Base-by-base conservation (phyloP, 2,888 invertebrate genomes). In the Aphidius colemani region DNA sequence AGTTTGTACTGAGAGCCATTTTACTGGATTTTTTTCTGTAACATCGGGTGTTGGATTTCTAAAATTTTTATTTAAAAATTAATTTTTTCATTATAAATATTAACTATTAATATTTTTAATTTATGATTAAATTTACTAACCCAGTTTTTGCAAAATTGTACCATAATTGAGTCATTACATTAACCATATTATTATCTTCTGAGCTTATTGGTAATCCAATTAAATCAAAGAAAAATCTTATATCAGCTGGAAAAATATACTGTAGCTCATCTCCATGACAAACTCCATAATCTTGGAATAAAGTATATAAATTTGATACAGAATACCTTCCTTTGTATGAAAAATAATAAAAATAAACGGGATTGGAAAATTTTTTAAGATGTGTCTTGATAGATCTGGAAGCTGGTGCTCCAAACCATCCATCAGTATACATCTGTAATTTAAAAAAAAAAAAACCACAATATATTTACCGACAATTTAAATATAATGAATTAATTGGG, bases 201-300 rank as follows among this genome's bases (percentile, higher is more conserved):
- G 30, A 5, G 0, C 30, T 30, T 30, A 30, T 30, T 30, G 30
- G 30, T 30, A 30, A 30, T 30, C 30, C 30, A 30, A 30, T 2
- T 30, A 30, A 30, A 41, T 85, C 83, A 0, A 88, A 85, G 74
- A 91, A 91, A 6, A 88, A 74, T 48, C 78, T 78, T 64, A 86
- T 85, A 0, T 85, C 85, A 59, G 91, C 86, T 0, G 91, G 90
- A 76, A 94, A 94, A 7, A 94, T 78, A 77, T 94, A 90, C 78
- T 91, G 91, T 60, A 94, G 82, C 67, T 95, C 94, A 73, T 94
- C 94, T 0, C 92, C 93, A 77, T 94, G 94, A 59, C 90, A 90
- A 1, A 92, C 90, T 61, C 93, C 92, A 72, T 90, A 90, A 78
- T 89, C 86, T 62, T 84, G 80, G 2, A 84, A 81, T 63, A 88